Percentiles rank a stretch among this genome's conserved stretches.
phyloP scores from a whole-genome alignment of 2,797 vertebrate species.

The Peromyscus nudipes region DNA sequence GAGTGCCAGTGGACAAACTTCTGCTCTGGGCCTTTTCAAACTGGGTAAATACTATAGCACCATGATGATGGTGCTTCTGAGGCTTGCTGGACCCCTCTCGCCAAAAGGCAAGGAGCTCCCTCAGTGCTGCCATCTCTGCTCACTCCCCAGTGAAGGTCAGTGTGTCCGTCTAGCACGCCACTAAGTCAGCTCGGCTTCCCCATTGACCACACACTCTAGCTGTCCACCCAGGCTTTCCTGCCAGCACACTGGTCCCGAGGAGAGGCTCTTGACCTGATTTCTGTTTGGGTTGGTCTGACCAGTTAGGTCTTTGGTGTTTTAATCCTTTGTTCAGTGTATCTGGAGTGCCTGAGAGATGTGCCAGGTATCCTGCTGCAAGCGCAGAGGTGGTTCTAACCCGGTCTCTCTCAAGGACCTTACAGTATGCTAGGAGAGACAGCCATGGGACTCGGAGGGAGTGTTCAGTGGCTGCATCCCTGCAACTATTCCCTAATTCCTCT shows the following conservation, averaged over 20 bases:
- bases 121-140: not conserved
- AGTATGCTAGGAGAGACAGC: not conserved
- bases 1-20: not conserved
- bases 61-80: not conserved
- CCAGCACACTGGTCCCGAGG: conserved; percentile 7
- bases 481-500: not conserved
- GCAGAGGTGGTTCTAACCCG: not conserved
- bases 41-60: not conserved
- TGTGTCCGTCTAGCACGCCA: not conserved
- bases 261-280: conserved; percentile 55
- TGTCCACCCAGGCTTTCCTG: not conserved
- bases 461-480: not conserved
- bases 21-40: conserved; percentile 29
- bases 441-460: too few relatives aligned
- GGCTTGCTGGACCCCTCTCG: not conserved
- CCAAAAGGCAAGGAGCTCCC: not conserved
- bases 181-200: conserved; percentile 7
- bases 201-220: not conserved
- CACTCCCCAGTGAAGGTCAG: not conserved
- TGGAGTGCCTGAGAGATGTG: not conserved
- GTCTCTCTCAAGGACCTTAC: not conserved
- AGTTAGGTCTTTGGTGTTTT: conserved; percentile 1
- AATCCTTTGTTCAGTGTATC: not conserved
- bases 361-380: not conserved
- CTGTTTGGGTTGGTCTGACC: not conserved